phyloP scores from a whole-genome alignment of 2,113 vertebrate species.

The Donacobius atricapilla region DNA sequence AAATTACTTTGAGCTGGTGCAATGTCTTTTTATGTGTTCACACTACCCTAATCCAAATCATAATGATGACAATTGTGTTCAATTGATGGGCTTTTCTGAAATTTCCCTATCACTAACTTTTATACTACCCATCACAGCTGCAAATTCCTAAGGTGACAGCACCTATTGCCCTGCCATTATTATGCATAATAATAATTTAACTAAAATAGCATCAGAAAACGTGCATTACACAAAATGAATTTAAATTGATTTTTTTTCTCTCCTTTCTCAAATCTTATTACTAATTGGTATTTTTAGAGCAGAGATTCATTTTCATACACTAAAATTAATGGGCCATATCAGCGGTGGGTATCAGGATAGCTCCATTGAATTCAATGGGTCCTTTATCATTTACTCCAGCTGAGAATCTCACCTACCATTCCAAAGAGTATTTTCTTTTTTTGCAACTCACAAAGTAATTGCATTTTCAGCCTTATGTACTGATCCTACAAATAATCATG shows the following conservation, averaged over 20 bases:
- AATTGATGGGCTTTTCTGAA: neutral
- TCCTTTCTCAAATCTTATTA: slow-evolving; percentile 53
- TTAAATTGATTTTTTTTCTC: slow-evolving; percentile 64
- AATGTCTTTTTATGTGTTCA: neutral
- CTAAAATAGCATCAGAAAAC: slow-evolving; percentile 61
- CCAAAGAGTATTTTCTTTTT: neutral
- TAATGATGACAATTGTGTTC: neutral
- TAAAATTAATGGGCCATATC: slow-evolving; percentile 34
- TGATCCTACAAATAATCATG: slow-evolving; percentile 40
- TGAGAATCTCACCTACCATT: slow-evolving; percentile 35
- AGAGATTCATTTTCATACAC: slow-evolving; percentile 55
- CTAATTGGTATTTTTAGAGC: slow-evolving; percentile 66
- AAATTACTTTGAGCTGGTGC: neutral
- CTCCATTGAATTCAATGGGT: neutral
- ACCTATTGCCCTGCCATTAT: slow-evolving; percentile 54
- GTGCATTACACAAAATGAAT: slow-evolving; percentile 57
- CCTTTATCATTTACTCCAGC: slow-evolving; percentile 37
- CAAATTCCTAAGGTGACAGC: slow-evolving; percentile 43
- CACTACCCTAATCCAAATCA: neutral
- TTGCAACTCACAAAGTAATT: slow-evolving; percentile 23
- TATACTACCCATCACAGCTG: neutral
- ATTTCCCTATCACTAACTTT: slow-evolving; percentile 41
- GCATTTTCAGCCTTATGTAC: slow-evolving; percentile 2
- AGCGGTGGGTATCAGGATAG: slow-evolving; percentile 31
- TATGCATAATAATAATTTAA: slow-evolving; percentile 61